These are phyloP conservation scores for Adelognathus sp. DNA, from an alignment of 2,888 invertebrate genomes.

Conservation along the genomic window DNA sequence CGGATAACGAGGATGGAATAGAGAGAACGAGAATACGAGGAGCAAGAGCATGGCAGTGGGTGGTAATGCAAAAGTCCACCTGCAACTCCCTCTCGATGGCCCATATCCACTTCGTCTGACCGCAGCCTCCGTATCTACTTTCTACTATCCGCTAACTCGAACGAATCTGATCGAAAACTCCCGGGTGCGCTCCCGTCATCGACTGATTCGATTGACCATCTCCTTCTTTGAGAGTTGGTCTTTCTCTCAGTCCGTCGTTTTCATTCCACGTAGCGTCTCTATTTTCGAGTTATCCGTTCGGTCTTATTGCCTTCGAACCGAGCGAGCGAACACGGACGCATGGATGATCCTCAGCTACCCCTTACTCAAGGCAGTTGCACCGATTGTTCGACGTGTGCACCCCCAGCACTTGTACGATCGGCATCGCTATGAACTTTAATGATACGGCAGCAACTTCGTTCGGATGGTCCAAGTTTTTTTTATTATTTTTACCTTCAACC, in stretches of 20 bases:
- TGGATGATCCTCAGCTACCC: conserved; percentile 27
- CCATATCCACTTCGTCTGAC: conserved; percentile 54
- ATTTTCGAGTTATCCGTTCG: conserved; percentile 15
- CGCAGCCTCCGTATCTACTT: conserved; percentile 39
- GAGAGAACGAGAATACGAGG: neutral
- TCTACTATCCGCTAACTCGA: conserved; percentile 50
- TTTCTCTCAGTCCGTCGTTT: conserved; percentile 3
- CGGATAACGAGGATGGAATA: conserved; percentile 50
- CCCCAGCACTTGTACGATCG: conserved; percentile 23
- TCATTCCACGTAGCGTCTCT: neutral
- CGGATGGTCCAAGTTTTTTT: conserved; percentile 48
- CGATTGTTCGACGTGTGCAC: conserved; percentile 42
- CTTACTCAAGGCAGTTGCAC: conserved; percentile 1
- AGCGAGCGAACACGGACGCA: conserved; percentile 23
- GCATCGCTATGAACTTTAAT: conserved; percentile 49
- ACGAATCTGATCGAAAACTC: conserved; percentile 42
- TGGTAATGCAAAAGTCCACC: neutral
- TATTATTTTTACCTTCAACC: conserved; percentile 44
- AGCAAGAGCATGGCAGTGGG: neutral
- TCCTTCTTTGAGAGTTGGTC: conserved; percentile 2
- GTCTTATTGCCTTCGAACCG: conserved; percentile 8
- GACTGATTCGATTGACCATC: conserved; percentile 43
- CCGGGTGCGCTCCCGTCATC: conserved; percentile 14
- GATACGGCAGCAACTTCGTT: conserved; percentile 37
- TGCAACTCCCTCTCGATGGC: conserved; percentile 2